These are phyloP conservation scores for Pristiophorus japonicus DNA, from an alignment of 2,113 vertebrate genomes.

Conservation along the genomic window DNA sequence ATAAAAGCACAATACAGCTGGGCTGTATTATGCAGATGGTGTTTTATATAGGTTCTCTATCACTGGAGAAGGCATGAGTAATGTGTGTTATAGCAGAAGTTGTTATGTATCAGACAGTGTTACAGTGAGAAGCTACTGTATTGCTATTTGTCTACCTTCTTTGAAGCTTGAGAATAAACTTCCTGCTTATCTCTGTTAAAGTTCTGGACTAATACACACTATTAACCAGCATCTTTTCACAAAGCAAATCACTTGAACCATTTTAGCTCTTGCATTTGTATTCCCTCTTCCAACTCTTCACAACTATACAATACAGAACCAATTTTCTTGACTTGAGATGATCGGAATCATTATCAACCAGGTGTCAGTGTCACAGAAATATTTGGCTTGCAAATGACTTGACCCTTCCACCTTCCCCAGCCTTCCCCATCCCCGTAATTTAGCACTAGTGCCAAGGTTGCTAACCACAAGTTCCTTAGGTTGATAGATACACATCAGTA, in stretches of 20 bases:
- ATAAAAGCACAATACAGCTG: neutral
- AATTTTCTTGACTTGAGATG: neutral
- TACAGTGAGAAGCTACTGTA: neutral
- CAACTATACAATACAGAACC: neutral
- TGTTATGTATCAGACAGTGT: constrained; percentile 2
- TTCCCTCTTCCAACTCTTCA: neutral
- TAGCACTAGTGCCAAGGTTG: neutral
- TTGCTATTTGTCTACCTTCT: neutral
- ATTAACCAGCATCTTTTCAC: neutral
- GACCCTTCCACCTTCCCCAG: neutral
- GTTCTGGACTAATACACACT: neutral
- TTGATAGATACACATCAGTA: constrained; percentile 7
- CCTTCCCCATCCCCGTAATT: neutral
- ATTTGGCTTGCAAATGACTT: neutral
- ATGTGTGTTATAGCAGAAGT: neutral
- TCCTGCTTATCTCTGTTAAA: neutral
- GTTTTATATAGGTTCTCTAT: neutral
- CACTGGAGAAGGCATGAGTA: neutral
- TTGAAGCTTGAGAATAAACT: neutral
- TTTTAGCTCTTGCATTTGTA: neutral
- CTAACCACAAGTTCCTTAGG: constrained; percentile 24
- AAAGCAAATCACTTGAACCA: neutral
- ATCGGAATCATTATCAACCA: neutral
- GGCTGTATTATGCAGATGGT: neutral
- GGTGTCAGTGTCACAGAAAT: neutral